Evolutionary conservation across 30 jellyfish, hydroid and myxozoan species (phyloP).

Genomic region (Rhopilema esculentum): DNA sequence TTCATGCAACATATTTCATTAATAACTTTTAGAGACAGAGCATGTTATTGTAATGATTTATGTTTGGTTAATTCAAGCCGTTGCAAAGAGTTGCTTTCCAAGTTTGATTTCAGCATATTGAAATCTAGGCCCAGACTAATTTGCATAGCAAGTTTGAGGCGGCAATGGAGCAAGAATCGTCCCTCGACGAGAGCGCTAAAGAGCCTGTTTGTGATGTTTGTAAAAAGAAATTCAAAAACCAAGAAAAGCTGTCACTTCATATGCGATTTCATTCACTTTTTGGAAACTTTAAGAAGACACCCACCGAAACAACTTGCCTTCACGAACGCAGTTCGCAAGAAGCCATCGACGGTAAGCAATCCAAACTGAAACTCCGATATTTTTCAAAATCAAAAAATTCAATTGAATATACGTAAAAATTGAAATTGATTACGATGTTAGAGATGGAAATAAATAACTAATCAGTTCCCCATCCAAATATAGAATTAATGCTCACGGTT

Average conservation of each 20-base stretch:
- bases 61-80: background rate
- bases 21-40: background rate
- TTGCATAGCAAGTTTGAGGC: slow-evolving; percentile 23
- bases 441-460: no score
- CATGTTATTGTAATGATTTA: background rate
- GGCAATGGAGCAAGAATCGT: slow-evolving; percentile 14
- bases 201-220: slow-evolving; percentile 50
- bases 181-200: background rate
- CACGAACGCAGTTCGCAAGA: background rate
- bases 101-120: background rate
- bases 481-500: no score
- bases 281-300: slow-evolving; percentile 61
- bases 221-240: slow-evolving; percentile 49
- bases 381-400: no score
- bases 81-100: background rate
- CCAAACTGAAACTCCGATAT: background rate
- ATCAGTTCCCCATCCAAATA: no score
- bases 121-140: slow-evolving; percentile 15
- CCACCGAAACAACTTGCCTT: slow-evolving; percentile 8
- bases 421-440: no score
- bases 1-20: background rate
- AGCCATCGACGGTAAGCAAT: background rate
- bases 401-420: no score
- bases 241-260: slow-evolving; percentile 63
- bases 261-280: slow-evolving; percentile 70